Evolutionary conservation across 2,888 invertebrate genomes (phyloP), one percentile per base, ranked within the genome.

Genomic region (Cremastinae sp.): DNA sequence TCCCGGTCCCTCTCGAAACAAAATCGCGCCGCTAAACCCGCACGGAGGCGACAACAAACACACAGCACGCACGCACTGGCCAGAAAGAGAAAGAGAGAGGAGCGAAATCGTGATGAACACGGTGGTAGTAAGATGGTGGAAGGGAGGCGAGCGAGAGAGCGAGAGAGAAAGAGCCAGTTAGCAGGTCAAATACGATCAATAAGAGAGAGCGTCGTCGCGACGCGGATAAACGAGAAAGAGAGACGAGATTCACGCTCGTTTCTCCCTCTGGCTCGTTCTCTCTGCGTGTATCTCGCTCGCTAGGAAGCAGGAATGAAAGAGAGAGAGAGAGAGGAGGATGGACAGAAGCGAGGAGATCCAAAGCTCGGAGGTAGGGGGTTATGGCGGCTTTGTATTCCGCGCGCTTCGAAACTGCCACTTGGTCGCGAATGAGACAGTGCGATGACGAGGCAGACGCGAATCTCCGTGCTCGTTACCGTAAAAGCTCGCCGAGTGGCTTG

Each of bases 171-270:
- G 70, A 78, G 78, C 77, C 75, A 79, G 79, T 78, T 86, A 83
- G 86, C 87, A 82, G 87, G 87, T 87, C 85, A 85, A 88, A 87
- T 85, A 83, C 87, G 88, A 88, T 88, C 88, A 87, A 88, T 88
- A 88, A 76, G 76, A 76, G 76, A 76, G 76, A 76, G 69, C 76
- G 73, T 76, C 69, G 76, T 73, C 76, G 76, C 68, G 76, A 76
- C 68, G 73, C 76, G 69, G 45, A 69, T 73, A 62, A 56, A 68
- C 53, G 58, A 41, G 62, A 51, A 69, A 51, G 66, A 64, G 5
- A 14, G 14, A 36, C 38, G 54, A n/a, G 51, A 58, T 36, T 51
- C 16, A 36, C 41, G 51, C 64, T 54, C 16, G n/a, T n/a, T n/a
- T 61, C 58, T 18, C 49, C 36, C 47, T 43, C 49, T 18, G 38